Base-by-base conservation (phyloP, 2,888 invertebrate species). In the Orthosia cruda region DNA sequence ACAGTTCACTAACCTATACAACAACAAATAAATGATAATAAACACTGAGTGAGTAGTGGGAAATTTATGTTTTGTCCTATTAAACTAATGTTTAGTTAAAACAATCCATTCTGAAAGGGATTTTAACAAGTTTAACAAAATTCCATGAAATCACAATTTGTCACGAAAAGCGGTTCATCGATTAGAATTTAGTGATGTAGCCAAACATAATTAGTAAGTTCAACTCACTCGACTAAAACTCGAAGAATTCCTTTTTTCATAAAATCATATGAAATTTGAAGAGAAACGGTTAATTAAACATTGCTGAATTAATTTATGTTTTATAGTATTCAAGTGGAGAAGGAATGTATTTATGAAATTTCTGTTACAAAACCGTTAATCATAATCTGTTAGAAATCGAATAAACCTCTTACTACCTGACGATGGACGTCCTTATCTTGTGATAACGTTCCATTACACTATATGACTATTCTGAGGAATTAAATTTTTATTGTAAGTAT, bases 141-240 rank as follows among this genome's bases (percentile, higher is more conserved):
- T 75, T 72, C 40, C 50, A 40, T 61, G 13, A 65, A 76, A 83
- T 74, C 62, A 78, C 66, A 76, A 78, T 85, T n/a, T 79, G 80
- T 80, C 82, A 85, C 65, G 66, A 68, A 75, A 70, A 86, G 86
- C 74, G 80, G 72, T 77, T 77, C 77, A 87, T 86, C 78, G 84
- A 85, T 87, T 85, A 50, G 32, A 32, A 47, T 62, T 11, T 84
- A 77, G 81, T 85, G 79, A 58, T 74, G 86, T 63, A 3, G 4
- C 49, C 15, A 47, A 57, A 23, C 7, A 18, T 4, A 3, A 18
- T 62, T 80, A 64, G 61, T 40, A n/a, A 23, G 11, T 20, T 49
- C 4, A 15, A 18, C 1, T 13, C 4, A 74, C n/a, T 83, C 83
- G 72, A 72, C 81, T 76, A 77, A 66, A 54, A 26, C 0, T 5